phyloP scores from a whole-genome alignment of 2,113 vertebrate species.

The Albula glossodonta region DNA sequence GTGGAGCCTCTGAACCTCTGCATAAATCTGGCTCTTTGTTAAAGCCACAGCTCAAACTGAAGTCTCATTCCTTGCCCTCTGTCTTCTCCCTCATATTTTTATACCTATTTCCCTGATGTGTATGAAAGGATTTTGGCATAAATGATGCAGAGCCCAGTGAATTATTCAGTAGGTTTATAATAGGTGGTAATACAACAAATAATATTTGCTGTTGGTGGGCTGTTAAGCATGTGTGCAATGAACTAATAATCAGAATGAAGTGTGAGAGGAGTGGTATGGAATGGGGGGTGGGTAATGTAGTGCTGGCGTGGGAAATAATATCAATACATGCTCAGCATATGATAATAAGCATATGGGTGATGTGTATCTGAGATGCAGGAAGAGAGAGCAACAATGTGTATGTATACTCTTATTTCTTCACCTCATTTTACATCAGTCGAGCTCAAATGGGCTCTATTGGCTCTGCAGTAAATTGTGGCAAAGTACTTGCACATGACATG shows the following conservation, averaged over 20 bases:
- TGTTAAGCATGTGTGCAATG: neutral
- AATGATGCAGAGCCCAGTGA: neutral
- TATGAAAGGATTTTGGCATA: neutral
- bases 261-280: too few relatives aligned
- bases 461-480: constrained; percentile 15
- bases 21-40: neutral
- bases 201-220: neutral
- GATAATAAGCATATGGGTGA: neutral
- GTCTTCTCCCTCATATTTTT: neutral
- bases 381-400: neutral
- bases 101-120: neutral
- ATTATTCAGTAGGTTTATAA: neutral
- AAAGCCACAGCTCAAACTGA: neutral
- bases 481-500: neutral
- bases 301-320: neutral
- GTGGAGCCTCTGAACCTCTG: neutral
- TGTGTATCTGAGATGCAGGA: neutral
- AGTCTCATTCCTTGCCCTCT: neutral
- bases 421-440: constrained; percentile 17
- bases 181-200: neutral
- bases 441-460: constrained; percentile 11
- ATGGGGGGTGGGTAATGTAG: too few relatives aligned
- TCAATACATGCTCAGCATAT: neutral
- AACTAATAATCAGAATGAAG: neutral
- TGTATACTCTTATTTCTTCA: neutral